These are phyloP conservation scores for Diglossa cyanea DNA, from an alignment of 2,797 vertebrate genomes.

Conservation along the genomic window DNA sequence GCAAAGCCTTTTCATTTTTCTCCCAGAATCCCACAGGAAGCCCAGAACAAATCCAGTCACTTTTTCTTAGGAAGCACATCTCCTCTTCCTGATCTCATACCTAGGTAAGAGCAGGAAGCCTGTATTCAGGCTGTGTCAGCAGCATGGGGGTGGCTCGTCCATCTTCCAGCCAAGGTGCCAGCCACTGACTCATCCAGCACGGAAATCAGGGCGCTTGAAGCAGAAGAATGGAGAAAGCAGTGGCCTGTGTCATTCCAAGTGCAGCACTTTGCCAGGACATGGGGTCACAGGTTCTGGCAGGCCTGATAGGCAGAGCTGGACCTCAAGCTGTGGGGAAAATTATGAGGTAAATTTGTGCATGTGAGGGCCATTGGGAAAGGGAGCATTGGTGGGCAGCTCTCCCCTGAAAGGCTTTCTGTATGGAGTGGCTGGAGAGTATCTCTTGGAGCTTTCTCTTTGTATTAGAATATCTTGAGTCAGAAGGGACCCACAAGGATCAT, in stretches of 20 bases:
- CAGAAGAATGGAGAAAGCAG: constrained; percentile 14
- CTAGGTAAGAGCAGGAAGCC: neutral
- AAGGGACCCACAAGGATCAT: neutral
- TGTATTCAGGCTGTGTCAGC: constrained; percentile 8
- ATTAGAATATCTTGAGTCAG: neutral
- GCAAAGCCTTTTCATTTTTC: neutral
- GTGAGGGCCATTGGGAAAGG: accelerated
- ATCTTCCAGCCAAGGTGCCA: constrained; percentile 1
- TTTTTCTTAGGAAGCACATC: neutral
- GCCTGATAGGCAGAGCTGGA: neutral
- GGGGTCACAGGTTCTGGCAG: neutral
- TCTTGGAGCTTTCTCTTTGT: neutral
- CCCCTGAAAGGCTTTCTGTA: neutral
- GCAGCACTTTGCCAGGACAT: neutral
- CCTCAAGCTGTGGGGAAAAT: neutral
- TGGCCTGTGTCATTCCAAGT: neutral
- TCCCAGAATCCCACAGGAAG: neutral
- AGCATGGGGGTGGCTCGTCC: neutral
- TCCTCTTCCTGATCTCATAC: neutral
- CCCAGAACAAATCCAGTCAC: neutral
- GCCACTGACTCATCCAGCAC: neutral
- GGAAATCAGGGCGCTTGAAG: neutral
- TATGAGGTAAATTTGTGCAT: neutral
- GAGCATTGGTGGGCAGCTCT: neutral
- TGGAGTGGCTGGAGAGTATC: neutral